Conservation (phyloP, 2,888 invertebrate species). For the Drosophila pegasa region DNA sequence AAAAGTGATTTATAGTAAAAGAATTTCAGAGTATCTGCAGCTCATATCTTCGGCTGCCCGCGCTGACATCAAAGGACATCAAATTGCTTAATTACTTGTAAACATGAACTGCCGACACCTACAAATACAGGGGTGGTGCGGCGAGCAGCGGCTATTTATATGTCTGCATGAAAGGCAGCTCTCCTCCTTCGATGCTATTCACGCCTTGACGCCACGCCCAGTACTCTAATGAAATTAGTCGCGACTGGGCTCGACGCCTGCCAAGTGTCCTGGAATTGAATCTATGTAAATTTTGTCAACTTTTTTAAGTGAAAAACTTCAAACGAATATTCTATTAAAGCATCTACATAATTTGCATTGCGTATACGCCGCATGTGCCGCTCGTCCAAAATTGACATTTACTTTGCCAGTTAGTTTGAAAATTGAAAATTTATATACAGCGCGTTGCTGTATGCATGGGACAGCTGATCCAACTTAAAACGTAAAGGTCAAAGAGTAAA, state of each 20-base stretch:
- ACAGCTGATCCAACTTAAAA: conserved; percentile 3
- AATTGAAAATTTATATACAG: conserved; percentile 12
- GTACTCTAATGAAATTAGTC: conserved; percentile 72
- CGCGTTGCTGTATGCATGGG: neutral
- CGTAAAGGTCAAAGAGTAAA: neutral
- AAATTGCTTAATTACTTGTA: conserved; percentile 79
- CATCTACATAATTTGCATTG: conserved; percentile 61
- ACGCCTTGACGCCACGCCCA: conserved; percentile 71
- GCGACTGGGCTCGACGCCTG: conserved; percentile 42
- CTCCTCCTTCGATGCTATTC: conserved; percentile 69
- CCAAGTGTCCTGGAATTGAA: conserved; percentile 45
- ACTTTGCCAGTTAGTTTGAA: conserved; percentile 14
- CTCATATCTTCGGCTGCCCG: conserved; percentile 36
- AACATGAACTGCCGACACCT: conserved; percentile 77
- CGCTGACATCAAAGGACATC: conserved; percentile 61
- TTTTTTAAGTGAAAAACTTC: conserved; percentile 69
- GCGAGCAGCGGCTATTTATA: conserved; percentile 47
- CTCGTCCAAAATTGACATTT: conserved; percentile 10
- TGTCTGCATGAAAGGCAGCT: conserved; percentile 23
- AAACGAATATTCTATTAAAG: conserved; percentile 61
- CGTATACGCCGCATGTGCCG: conserved; percentile 30
- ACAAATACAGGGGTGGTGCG: conserved; percentile 1
- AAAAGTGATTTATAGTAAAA: neutral
- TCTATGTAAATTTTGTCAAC: conserved; percentile 72
- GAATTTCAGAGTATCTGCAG: conserved; percentile 33